Evolutionary conservation across 1,140 invertebrate genomes (phyloP).

Genomic region (Drosophila parabipectinata): DNA sequence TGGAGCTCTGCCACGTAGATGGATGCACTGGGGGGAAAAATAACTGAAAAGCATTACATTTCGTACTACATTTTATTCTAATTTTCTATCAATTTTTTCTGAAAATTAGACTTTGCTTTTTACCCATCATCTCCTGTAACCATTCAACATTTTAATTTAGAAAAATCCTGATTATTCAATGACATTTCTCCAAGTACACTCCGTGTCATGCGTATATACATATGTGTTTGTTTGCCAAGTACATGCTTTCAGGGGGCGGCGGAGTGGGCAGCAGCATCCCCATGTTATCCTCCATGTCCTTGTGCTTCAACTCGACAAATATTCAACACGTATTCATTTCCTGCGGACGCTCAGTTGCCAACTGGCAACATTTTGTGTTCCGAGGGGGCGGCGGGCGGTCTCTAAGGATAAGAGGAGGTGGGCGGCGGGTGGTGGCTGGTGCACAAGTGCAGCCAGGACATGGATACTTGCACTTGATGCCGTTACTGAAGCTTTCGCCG

Average conservation of each 20-base stretch:
- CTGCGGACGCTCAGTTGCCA: conserved; percentile 78
- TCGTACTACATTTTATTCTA: too few relatives aligned
- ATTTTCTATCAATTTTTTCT: too few relatives aligned
- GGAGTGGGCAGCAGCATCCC: conserved; percentile 37
- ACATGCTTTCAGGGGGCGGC: conserved; percentile 39
- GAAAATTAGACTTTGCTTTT: too few relatives aligned
- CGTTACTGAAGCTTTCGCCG: conserved; percentile 21
- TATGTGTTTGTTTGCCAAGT: conserved; percentile 51
- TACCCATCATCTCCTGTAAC: too few relatives aligned
- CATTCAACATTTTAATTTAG: not conserved
- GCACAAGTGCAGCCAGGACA: conserved; percentile 74
- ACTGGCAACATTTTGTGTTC: conserved; percentile 69
- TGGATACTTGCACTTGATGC: conserved; percentile 79
- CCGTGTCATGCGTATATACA: conserved; percentile 26
- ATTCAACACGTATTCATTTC: conserved; percentile 82
- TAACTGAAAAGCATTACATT: not conserved
- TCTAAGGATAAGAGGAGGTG: not conserved
- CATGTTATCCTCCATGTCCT: conserved; percentile 60
- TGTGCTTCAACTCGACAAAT: conserved; percentile 81
- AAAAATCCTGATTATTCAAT: not conserved
- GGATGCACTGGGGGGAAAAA: conserved; percentile 28
- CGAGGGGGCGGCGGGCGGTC: conserved; percentile 8
- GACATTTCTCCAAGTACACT: conserved; percentile 21
- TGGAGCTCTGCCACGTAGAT: conserved; percentile 51
- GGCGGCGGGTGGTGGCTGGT: conserved; percentile 15